Conservation (phyloP, 2,797 vertebrate species). For the Erithacus rubecula region DNA sequence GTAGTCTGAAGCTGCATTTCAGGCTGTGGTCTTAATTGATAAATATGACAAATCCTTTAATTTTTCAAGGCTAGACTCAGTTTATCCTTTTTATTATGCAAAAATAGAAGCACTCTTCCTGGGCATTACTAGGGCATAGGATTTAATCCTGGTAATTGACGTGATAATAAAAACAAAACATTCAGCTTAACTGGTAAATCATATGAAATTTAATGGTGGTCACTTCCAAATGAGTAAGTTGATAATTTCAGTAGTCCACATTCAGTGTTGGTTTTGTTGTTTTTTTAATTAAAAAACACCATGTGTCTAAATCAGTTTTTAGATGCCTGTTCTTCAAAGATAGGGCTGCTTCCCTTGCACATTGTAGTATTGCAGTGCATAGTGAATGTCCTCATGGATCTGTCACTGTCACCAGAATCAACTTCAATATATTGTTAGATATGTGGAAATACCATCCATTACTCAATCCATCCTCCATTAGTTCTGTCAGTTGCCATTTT, state of each 20-base stretch:
- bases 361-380: neutral
- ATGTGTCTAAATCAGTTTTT: neutral
- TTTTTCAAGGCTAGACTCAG: neutral
- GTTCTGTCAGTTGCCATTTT: neutral
- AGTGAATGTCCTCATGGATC: neutral
- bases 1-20: neutral
- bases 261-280: neutral
- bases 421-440: rapidly evolving
- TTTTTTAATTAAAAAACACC: neutral
- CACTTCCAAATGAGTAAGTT: neutral
- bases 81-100: neutral
- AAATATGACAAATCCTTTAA: neutral
- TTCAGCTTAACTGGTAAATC: neutral
- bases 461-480: neutral
- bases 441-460: neutral
- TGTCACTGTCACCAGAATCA: neutral
- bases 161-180: neutral
- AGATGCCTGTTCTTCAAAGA: neutral
- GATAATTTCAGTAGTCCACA: neutral
- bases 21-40: neutral
- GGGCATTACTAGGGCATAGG: neutral
- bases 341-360: neutral
- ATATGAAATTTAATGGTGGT: neutral
- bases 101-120: neutral
- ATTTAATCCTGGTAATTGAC: neutral